Evolutionary conservation across 2,113 vertebrate genomes (phyloP), one percentile per base, ranked within the genome.

Genomic region (Craseonycteris thonglongyai): DNA sequence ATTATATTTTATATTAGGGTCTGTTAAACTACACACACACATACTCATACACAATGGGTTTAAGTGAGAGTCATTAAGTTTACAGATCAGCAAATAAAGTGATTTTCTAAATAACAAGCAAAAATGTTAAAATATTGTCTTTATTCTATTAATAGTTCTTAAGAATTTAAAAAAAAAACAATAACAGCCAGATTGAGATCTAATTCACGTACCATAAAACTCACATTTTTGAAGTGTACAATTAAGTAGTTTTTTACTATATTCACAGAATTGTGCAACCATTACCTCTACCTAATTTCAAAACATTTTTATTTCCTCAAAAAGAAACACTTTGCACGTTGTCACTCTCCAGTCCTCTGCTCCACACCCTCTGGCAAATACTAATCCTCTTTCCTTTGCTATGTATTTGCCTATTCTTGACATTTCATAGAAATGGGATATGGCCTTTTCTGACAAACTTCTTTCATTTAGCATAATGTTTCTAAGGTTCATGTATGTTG

Each of bases 31-130:
- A 19, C 3, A 66, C 3, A 59, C 9, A 30, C 24, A 89, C 18
- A 38, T 15, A 91, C 22, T 81, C 49, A 49, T 49, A 28, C 87
- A 2, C 26, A 82, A 78, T 15, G 13, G 2, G 28, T 75, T 61
- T 12, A 49, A 33, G 30, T 61, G 61, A 95, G 42, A 47, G 40
- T 30, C 1, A 5, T 33, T 66, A 95, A 90, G 15, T 90, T 83
- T 89, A 85, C 49, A 87, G 82, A 58, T 51, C 45, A 95, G 22
- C 76, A 94, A 93, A 82, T 49, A 35, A 98, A 45, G 81, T 45
- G 30, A 79, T 93, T 89, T 91, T 66, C n/a, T 84, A 59, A 92
- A 87, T 84, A 40, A 76, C 4, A 76, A 26, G 21, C 14, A 91
- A 78, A 22, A 5, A 51, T 38, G 66, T 85, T 65, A 85, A 93